Conservation (phyloP, 2,113 vertebrate species). For the Tauraco erythrolophus region DNA sequence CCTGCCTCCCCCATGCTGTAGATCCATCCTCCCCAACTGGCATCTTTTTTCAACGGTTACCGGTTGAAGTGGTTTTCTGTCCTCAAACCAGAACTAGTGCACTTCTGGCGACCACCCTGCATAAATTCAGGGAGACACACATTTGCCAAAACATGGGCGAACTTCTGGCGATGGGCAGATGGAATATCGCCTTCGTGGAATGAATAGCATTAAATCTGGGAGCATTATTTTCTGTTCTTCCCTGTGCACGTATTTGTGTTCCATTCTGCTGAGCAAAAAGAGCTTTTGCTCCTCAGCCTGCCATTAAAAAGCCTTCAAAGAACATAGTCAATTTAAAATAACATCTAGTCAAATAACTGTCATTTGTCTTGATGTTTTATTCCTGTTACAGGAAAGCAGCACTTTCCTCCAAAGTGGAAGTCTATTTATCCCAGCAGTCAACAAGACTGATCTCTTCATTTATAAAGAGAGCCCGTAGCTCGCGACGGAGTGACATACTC, state of each 20-base stretch:
- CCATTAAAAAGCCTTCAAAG: not conserved
- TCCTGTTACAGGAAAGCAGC: not conserved
- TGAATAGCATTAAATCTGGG: not conserved
- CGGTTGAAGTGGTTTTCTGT: not conserved
- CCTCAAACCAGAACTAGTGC: not conserved
- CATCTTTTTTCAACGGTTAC: not conserved
- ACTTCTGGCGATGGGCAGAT: not conserved
- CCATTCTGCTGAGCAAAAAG: not conserved
- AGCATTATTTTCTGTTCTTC: not conserved
- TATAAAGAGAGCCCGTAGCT: not conserved
- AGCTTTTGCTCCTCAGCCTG: not conserved
- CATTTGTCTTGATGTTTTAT: not conserved
- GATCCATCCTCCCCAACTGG: not conserved
- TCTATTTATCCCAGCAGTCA: not conserved
- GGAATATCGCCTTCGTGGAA: not conserved
- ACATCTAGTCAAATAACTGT: not conserved
- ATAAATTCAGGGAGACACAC: not conserved
- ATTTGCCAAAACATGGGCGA: not conserved
- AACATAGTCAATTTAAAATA: not conserved
- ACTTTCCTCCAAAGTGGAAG: not conserved
- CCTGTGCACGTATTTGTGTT: fast-evolving
- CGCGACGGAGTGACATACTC: not conserved
- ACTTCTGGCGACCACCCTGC: not conserved
- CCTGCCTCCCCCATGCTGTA: not conserved
- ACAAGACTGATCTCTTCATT: not conserved